These are phyloP conservation scores for Lasioglossum oenotherae DNA, from an alignment of 2,888 invertebrate species.

Conservation along the genomic window DNA sequence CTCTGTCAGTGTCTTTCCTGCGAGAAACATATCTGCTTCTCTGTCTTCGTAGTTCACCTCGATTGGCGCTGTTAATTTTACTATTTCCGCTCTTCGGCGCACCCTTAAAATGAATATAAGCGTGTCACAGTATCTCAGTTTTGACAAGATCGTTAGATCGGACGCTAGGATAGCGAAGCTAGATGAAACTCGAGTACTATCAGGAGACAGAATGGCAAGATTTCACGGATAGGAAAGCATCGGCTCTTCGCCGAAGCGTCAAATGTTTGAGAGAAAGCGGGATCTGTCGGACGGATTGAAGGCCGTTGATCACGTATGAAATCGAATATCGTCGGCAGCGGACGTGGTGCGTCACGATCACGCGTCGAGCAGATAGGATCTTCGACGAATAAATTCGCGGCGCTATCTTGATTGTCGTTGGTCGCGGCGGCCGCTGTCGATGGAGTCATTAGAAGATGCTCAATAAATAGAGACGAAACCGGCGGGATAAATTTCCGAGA, in stretches of 20 bases:
- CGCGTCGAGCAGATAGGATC: conserved; percentile 60
- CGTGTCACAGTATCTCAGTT: no score
- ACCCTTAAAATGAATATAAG: no score
- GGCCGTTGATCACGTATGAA: background rate
- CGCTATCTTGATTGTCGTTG: conserved; percentile 73
- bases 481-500: conserved; percentile 60
- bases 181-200: background rate
- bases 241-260: background rate
- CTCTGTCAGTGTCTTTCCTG: no score
- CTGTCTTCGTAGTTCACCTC: no score
- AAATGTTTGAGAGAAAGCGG: background rate
- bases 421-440: conserved; percentile 67
- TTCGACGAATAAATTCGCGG: conserved; percentile 70
- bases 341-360: conserved; percentile 28
- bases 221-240: background rate
- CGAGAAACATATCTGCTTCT: no score
- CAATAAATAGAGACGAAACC: conserved; percentile 72
- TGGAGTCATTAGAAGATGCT: conserved; percentile 75
- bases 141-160: no score
- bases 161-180: background rate
- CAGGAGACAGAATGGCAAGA: background rate
- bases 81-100: no score
- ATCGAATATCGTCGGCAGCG: conserved; percentile 31
- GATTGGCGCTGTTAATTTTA: no score
- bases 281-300: background rate